Evolutionary conservation across 2,113 vertebrate species (phyloP), one percentile per base, ranked within the genome.

Genomic region (Clinocottus analis): DNA sequence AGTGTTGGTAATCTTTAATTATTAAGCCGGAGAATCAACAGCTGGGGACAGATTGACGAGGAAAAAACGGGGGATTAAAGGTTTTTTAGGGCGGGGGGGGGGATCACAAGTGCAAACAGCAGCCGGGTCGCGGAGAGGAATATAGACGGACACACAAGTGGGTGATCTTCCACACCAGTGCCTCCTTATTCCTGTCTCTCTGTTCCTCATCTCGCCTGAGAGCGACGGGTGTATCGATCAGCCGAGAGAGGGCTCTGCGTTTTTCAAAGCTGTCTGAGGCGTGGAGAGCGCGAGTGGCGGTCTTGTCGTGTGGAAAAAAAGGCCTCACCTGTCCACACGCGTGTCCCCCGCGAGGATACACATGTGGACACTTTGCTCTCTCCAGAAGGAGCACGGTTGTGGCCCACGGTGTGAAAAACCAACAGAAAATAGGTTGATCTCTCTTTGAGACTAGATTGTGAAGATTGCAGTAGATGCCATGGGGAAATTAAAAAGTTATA

Each of bases 1-100:
- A 69, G 56, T 35, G 65, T 74, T 77, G 37, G 70, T 61, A 66
- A 89, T 70, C 81, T 87, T 80, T 72, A 78, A 90, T 90, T 64
- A 91, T 87, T 59, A 87, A 82, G 73, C 72, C 37, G 29, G 31
- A 79, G 81, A 66, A 83, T 85, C 80, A 83, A 72, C 79, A 61
- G 80, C 62, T 70, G 33, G 45, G 4, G 62, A 58, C 17, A 5
- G 47, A n/a, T 19, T 6, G 19, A 39, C 37, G 37, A 21, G 16
- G 4, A 14, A 14, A 11, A 14, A 14, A 41, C 14, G 33, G 6
- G 33, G 33, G 33, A 80, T 86, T 77, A 84, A 45, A 79, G 45
- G 37, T 19, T 58, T 82, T 62, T 82, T 76, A 5, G 31, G 31
- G 2, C 27, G 33, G 31, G 53, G 29, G 66, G 53, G 72, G 29